Base-by-base conservation (phyloP, 2,113 vertebrate genomes). In the Poicephalus gulielmi region DNA sequence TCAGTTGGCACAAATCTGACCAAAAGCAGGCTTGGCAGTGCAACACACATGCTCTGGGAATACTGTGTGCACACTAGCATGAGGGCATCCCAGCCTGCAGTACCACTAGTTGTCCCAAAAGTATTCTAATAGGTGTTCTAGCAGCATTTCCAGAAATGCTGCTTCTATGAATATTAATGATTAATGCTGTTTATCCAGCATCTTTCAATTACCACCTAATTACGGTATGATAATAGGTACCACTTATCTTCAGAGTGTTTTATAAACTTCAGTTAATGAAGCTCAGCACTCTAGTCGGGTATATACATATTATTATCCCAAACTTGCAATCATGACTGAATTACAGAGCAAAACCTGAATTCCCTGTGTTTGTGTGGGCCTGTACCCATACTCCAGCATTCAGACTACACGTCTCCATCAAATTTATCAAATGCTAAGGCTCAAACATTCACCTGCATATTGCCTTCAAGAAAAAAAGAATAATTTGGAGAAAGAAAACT, bases 201-300 rank as follows among this genome's bases (percentile, higher is more conserved):
- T 94, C 85, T 97, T 97, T 93, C 94, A 97, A 97, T 97, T 97
- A 95, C 87, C 52, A 96, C 83, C 80, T 95, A 94, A 97, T 97
- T 97, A 97, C 75, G 77, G 57, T 94, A 84, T 93, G 94, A 95
- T 95, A 95, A 96, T 90, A 93, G 66, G 62, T 96, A 80, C 57
- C 89, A 94, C 89, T 96, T 97, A 95, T 94, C 96, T 97, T 93
- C 81, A 46, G 91, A 95, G 89, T 92, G 83, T 76, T 95, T 97
- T 93, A 50, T 74, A 95, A 94, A 94, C 86, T 94, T 88, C 88
- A 88, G 93, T 57, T 95, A 93, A 95, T 97, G 94, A 96, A 93
- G 96, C 90, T 96, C 80, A 83, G 83, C 81, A 81, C 67, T 66
- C 11, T 31, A 80, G 73, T 90, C 70, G 86, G 78, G 59, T 75